A percentile compares a stretch with the other conserved stretches of the same genome.
Conservation (phyloP, 2,888 invertebrate species). For the Ptychoptera contaminata region DNA sequence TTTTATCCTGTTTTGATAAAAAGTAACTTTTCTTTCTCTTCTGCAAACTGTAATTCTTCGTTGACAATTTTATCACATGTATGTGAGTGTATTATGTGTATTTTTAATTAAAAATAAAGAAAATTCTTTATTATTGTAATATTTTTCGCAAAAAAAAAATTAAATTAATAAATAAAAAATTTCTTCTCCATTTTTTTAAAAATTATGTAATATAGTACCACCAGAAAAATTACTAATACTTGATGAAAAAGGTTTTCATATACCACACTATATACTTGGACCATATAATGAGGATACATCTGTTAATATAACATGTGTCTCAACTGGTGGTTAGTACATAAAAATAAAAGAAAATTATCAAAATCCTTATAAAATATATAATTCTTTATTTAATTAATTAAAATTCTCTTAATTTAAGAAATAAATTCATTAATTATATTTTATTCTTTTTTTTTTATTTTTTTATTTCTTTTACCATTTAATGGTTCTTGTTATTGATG, state of each 20-base stretch:
- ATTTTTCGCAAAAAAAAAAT: background rate
- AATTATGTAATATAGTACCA: conserved; percentile 45
- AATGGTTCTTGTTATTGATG: too few species aligned
- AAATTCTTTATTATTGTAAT: background rate
- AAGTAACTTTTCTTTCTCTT: too few species aligned
- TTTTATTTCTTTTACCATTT: background rate
- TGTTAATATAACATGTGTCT: conserved; percentile 69
- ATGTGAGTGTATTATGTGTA: too few species aligned
- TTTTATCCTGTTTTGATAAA: too few species aligned
- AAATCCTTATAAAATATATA: too few species aligned
- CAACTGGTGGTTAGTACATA: conserved; percentile 52
- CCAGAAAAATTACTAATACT: conserved; percentile 66
- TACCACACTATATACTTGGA: conserved; percentile 60
- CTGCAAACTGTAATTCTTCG: too few species aligned
- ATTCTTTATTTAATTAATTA: too few species aligned
- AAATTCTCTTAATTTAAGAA: background rate
- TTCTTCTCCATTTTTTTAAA: background rate
- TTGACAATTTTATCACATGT: too few species aligned
- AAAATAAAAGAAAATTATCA: too few species aligned
- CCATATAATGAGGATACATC: conserved; percentile 74
- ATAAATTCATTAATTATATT: background rate
- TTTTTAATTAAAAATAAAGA: too few species aligned
- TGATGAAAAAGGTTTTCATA: conserved; percentile 59
- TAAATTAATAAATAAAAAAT: background rate
- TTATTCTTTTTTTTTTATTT: background rate